Evolutionary conservation across 2,888 invertebrate species (phyloP).

Genomic region (Adineta ricciae): DNA sequence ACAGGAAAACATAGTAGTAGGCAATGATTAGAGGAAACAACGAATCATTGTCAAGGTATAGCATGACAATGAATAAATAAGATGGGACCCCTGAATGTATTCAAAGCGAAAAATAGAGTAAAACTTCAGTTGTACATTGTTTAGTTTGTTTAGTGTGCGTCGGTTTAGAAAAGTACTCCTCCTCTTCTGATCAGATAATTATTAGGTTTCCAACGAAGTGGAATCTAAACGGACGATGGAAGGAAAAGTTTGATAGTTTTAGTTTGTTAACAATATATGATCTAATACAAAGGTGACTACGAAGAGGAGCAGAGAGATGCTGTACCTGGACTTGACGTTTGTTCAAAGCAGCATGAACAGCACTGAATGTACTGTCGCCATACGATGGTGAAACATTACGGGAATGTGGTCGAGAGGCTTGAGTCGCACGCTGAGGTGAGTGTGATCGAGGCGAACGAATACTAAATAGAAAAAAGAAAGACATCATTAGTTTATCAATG

Average conservation of each 20-base stretch:
- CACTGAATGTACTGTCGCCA: slow-evolving; percentile 86
- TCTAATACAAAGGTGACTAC: background rate
- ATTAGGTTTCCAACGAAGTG: slow-evolving; percentile 5
- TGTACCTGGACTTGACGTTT: slow-evolving; percentile 78
- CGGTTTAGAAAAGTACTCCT: background rate
- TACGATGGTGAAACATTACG: slow-evolving; percentile 52
- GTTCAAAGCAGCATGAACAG: slow-evolving; percentile 82
- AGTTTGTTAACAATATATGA: background rate
- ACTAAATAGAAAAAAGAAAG: background rate
- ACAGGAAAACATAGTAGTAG: background rate
- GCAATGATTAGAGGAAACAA: background rate
- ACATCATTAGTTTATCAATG: too few relatives aligned
- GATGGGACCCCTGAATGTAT: background rate
- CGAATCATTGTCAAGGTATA: background rate
- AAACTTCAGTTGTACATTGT: slow-evolving; percentile 23
- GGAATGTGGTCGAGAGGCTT: slow-evolving; percentile 27
- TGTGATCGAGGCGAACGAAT: slow-evolving; percentile 29
- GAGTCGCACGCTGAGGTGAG: slow-evolving; percentile 25
- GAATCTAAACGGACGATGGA: background rate
- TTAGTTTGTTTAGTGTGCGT: slow-evolving; percentile 10
- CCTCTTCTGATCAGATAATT: slow-evolving; percentile 3
- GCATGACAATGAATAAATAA: background rate
- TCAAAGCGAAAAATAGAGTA: slow-evolving; percentile 18
- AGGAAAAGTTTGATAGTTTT: background rate
- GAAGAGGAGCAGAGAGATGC: background rate